Evolutionary conservation across 2,113 vertebrate genomes (phyloP).

Genomic region (Callipepla squamata): DNA sequence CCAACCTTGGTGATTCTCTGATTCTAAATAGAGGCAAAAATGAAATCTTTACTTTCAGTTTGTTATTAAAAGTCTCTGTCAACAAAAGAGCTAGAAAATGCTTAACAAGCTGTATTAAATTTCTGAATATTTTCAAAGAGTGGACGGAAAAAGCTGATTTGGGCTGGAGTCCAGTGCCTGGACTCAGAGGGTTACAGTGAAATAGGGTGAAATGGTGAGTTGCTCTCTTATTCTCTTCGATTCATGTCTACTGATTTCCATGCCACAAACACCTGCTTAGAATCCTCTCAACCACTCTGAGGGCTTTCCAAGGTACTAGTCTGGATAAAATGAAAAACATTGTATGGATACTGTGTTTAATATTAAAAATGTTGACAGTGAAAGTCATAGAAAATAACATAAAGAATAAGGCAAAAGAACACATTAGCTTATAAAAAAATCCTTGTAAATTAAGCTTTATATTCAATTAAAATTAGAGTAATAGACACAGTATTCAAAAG

Average conservation of each 20-base stretch:
- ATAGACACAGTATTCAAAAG: background rate
- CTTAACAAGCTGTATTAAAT: background rate
- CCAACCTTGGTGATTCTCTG: too few relatives aligned
- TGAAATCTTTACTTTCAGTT: background rate
- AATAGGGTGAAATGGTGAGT: rapidly evolving
- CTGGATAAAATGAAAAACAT: background rate
- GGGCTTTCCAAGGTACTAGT: background rate
- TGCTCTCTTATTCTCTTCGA: background rate
- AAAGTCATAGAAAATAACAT: background rate
- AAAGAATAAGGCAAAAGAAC: background rate
- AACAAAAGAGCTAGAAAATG: background rate
- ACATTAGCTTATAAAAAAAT: background rate
- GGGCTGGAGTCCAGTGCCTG: background rate
- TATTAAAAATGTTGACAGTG: background rate
- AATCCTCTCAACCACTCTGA: background rate
- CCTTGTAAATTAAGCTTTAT: background rate
- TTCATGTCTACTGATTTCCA: background rate
- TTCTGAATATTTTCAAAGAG: background rate
- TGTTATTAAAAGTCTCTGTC: background rate
- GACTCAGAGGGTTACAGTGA: background rate
- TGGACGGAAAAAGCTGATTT: background rate
- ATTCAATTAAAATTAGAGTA: background rate
- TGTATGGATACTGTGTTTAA: background rate
- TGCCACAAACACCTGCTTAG: background rate
- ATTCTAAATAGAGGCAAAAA: background rate